These are phyloP conservation scores for Crotalus tigris DNA, from an alignment of 2,113 vertebrate genomes.

Conservation along the genomic window DNA sequence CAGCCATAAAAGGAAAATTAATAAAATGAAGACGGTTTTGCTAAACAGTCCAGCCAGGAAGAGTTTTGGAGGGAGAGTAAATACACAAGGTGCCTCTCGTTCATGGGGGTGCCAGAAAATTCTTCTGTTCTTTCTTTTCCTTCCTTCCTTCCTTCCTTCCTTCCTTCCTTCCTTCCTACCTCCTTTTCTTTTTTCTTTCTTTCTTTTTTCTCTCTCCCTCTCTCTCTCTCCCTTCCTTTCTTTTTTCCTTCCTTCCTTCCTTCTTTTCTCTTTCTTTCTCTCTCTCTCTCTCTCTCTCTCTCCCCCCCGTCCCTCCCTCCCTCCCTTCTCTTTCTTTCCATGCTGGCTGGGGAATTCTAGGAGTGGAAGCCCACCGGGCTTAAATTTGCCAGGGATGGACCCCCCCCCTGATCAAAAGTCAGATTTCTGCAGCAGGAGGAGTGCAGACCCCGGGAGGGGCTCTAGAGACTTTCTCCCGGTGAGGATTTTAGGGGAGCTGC, in stretches of 20 bases:
- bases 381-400: neutral
- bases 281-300: fast-evolving
- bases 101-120: neutral
- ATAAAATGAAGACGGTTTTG: no score
- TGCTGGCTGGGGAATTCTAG: neutral
- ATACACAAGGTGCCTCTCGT: neutral
- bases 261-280: neutral
- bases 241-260: neutral
- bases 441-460: neutral
- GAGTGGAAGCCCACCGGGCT: neutral
- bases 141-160: neutral
- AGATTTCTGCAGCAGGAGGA: neutral
- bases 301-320: neutral
- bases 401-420: neutral
- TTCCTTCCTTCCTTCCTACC: neutral
- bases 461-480: neutral
- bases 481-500: neutral
- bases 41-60: neutral
- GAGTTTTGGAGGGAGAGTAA: neutral
- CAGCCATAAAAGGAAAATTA: neutral
- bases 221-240: neutral
- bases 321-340: neutral
- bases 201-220: neutral
- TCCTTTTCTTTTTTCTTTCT: neutral
- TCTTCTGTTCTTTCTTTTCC: neutral